Base-by-base conservation (phyloP, 1,140 invertebrate species). In the Drosophila kepulauana region DNA sequence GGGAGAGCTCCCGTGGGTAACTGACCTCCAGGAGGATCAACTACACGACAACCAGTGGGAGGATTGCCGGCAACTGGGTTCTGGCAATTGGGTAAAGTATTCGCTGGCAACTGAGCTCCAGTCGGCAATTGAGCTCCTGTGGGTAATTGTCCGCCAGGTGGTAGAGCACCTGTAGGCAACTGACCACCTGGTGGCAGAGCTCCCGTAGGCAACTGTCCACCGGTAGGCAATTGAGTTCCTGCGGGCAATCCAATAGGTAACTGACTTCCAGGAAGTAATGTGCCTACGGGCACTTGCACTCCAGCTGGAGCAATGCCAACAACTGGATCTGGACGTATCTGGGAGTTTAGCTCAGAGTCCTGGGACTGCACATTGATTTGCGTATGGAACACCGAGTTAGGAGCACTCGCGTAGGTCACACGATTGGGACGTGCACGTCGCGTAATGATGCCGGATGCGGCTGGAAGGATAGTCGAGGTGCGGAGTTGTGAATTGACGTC, bases 321-420 rank as follows among this genome's bases (percentile, higher is more conserved):
- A 0, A 59, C 30, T 4, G 58, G 58, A 49, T 84, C 81, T 10
- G 76, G 46, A 0, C 81, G 65, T 0, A 59, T 72, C 1, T 79
- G 75, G 0, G 86, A 82, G 61, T 87, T 91, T 1, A 90, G 38
- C 35, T 90, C 82, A 1, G 81, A 82, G 43, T 91, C 86, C 77
- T 90, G 86, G 0, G 86, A 90, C 16, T 90, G 86, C 46, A 90
- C 82, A 62, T 90, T 90, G 61, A 90, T 90, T 56, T 90, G 86
- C 1, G 82, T 87, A n/a, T 90, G 87, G 13, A 90, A 90, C 5
- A 90, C 86, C 1, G 86, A 90, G 41, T 90, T 86, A n/a, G 86
- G 86, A 6, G 86, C 86, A 41, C 76, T 91, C 7, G 86, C 88
- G 25, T 91, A 91, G 13, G 78, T 57, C 11, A 87, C 62, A 1